These are phyloP conservation scores for Gavialis gangeticus DNA, from an alignment of 2,113 vertebrate genomes.

Conservation along the genomic window DNA sequence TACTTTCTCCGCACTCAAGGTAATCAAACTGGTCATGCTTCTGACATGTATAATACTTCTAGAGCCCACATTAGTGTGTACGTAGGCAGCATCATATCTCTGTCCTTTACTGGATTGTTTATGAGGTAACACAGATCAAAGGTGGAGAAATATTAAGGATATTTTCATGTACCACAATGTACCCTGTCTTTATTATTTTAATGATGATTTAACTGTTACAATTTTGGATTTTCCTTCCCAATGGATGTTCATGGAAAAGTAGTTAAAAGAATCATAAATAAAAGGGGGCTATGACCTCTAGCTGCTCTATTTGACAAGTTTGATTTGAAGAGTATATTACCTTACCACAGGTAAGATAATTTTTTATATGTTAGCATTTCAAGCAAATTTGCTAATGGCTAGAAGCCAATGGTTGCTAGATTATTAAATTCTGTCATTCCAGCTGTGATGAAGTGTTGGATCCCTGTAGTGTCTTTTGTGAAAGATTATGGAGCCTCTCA, in stretches of 20 bases:
- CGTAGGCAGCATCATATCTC: not conserved
- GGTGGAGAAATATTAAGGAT: not conserved
- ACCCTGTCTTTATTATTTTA: not conserved
- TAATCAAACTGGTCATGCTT: not conserved
- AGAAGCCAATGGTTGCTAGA: not conserved
- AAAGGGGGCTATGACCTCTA: not conserved
- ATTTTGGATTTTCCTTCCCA: not conserved
- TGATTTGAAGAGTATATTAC: not conserved
- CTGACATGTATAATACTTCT: not conserved
- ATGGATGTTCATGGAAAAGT: not conserved
- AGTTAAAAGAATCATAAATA: not conserved
- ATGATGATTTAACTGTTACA: not conserved
- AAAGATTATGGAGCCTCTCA: not conserved
- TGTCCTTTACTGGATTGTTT: not conserved
- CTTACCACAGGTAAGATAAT: not conserved
- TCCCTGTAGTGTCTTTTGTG: not conserved
- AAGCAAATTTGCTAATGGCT: not conserved
- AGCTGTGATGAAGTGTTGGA: not conserved
- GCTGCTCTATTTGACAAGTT: not conserved
- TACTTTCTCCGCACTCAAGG: not conserved
- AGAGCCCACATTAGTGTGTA: not conserved
- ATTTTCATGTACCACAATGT: not conserved
- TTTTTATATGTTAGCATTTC: not conserved
- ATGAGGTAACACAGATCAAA: not conserved
- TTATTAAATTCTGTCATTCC: not conserved